Percentiles rank a stretch among this genome's conserved stretches.
Evolutionary conservation across 1,140 invertebrate genomes (phyloP).

Genomic region (Amphibalanus amphitrite): DNA sequence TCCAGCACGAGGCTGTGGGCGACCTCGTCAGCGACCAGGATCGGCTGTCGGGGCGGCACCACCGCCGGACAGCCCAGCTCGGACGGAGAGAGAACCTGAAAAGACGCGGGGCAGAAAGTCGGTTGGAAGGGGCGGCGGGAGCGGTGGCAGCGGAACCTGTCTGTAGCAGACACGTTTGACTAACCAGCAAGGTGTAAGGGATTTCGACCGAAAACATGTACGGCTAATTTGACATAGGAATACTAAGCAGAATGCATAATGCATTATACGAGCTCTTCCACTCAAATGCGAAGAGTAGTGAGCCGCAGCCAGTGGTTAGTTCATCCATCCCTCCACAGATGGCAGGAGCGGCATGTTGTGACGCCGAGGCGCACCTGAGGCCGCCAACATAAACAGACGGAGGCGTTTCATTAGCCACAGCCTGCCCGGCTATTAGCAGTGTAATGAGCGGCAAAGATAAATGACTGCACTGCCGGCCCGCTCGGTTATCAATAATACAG

Average conservation of each 20-base stretch:
- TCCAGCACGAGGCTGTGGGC: conserved; percentile 45
- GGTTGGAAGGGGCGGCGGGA: neutral
- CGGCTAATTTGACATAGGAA: too few relatives aligned
- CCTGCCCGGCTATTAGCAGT: neutral
- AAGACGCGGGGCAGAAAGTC: neutral
- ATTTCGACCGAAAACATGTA: too few relatives aligned
- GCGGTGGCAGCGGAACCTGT: too few relatives aligned
- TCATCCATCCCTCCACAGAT: too few relatives aligned
- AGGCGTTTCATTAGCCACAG: neutral
- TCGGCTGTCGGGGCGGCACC: neutral
- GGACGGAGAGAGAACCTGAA: neutral
- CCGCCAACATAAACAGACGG: neutral
- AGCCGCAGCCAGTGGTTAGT: too few relatives aligned
- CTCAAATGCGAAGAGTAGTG: too few relatives aligned
- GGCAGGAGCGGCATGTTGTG: too few relatives aligned
- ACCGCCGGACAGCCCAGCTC: neutral
- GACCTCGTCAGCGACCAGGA: neutral
- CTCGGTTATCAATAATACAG: neutral
- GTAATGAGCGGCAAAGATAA: neutral
- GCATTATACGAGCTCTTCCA: too few relatives aligned
- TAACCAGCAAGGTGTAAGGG: too few relatives aligned
- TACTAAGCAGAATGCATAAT: too few relatives aligned
- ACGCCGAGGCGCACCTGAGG: neutral
- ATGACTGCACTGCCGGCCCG: neutral
- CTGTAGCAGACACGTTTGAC: too few relatives aligned